Evolutionary conservation across 2,797 vertebrate genomes (phyloP).

Genomic region (Thunnus albacares): DNA sequence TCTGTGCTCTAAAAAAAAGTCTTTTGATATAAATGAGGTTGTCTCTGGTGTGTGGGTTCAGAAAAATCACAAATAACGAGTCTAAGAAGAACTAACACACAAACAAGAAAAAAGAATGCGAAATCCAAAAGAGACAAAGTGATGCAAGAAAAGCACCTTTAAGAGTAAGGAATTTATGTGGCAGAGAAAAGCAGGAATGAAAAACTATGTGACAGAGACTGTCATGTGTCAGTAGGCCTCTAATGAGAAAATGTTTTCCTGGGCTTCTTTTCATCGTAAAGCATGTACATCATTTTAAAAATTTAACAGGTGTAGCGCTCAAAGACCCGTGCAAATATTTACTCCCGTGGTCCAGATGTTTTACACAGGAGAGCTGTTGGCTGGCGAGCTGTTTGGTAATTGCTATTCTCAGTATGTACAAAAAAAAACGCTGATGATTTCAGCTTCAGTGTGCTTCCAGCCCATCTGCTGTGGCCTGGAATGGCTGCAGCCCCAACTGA

Average conservation of each 20-base stretch:
- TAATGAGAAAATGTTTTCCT: neutral
- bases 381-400: neutral
- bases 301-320: neutral
- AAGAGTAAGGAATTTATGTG: too few relatives aligned
- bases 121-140: neutral
- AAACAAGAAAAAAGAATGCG: neutral
- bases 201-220: neutral
- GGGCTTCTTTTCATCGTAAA: neutral
- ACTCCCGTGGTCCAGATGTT: slow-evolving; percentile 4
- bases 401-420: slow-evolving; percentile 20
- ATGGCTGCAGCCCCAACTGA: slow-evolving; percentile 54
- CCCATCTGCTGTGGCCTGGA: slow-evolving; percentile 52
- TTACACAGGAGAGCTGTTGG: slow-evolving; percentile 9
- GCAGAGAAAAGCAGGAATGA: neutral
- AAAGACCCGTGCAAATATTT: slow-evolving; percentile 18
- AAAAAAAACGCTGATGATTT: slow-evolving; percentile 32
- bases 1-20: slow-evolving; percentile 5
- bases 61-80: neutral
- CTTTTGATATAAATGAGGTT: slow-evolving; percentile 22
- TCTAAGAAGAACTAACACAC: slow-evolving; percentile 3
- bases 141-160: neutral
- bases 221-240: neutral
- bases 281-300: neutral
- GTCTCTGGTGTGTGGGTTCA: slow-evolving; percentile 28
- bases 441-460: slow-evolving; percentile 21